Evolutionary conservation across 2,888 invertebrate species (phyloP).

Genomic region (Belgica antarctica): DNA sequence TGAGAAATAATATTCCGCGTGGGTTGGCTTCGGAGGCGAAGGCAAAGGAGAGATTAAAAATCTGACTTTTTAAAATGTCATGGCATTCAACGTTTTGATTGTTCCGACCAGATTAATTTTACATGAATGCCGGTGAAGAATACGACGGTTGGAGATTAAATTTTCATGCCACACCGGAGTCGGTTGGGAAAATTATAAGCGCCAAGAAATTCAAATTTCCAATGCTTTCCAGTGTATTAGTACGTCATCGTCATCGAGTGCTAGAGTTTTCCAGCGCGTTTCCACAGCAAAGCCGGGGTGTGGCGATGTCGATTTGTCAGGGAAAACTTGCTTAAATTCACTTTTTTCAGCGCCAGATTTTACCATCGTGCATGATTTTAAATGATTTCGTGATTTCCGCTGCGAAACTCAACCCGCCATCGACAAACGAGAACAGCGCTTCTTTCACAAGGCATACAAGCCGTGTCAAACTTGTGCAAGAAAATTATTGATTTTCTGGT

Average conservation of each 20-base stretch:
- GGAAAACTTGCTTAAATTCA: not conserved
- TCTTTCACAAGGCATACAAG: not conserved
- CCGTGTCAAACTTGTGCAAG: slow-evolving; percentile 3
- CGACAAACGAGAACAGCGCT: not conserved
- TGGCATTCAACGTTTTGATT: not conserved
- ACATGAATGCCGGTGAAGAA: not conserved
- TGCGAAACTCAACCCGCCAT: no score
- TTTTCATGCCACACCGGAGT: not conserved
- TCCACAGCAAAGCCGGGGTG: not conserved
- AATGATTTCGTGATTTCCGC: not conserved
- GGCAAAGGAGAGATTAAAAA: no score
- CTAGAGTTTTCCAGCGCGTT: slow-evolving; percentile 17
- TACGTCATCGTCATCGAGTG: not conserved
- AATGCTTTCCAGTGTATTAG: not conserved
- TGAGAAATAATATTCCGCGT: not conserved
- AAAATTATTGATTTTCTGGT: slow-evolving; percentile 43
- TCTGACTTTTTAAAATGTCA: not conserved
- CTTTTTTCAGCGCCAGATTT: slow-evolving; percentile 4
- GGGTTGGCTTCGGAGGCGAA: no score
- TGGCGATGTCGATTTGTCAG: not conserved
- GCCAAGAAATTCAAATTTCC: not conserved
- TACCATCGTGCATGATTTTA: not conserved
- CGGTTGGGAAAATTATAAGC: not conserved
- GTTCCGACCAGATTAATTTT: not conserved
- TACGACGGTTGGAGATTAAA: not conserved